Evolutionary conservation across 2,888 invertebrate genomes (phyloP), one percentile per base, ranked within the genome.

Genomic region (Invenusta paracnida): DNA sequence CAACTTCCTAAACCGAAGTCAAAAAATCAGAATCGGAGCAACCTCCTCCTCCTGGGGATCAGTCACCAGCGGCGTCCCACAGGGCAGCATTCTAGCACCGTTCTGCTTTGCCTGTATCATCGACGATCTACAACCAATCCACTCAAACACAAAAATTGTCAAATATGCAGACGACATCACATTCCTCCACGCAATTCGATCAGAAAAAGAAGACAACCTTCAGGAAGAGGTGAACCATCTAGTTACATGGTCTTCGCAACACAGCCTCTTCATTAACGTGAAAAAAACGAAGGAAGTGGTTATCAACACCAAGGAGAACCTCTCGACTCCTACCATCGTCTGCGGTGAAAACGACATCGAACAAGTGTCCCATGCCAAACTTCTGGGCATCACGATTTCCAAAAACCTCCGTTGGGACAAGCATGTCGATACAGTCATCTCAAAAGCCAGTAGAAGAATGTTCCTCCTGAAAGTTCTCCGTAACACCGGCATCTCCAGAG

Each of bases 41-140:
- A 25, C 17, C 27, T 23, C 73, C 73, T 73, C 73, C 27, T 23
- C 73, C 73, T 73, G 73, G 73, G 23, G 27, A 25, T 25, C 73
- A 23, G 73, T 73, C 17, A 73, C 73, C 73, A 73, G 73, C 27
- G 73, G 73, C 27, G 73, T 73, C 73, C 73, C 73, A 13, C 73
- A 73, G 27, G 27, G 73, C 23, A 73, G 73, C 73, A 73, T 73
- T 23, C 17, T 73, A 23, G 73, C 73, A 13, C 73, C 73, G 17
- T 73, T 73, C 73, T 73, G 73, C 73, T 73, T 73, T 73, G 73
- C 73, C 23, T 73, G 73, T 23, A 73, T 73, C 27, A 73, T 25
- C 27, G 73, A 73, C 73, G 27, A 25, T 73, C 73, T 73, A 73
- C 17, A 73, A 25, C 73, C 73, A 23, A 23, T 73, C 17, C 73